These are phyloP conservation scores for Ellobium chinense DNA, from an alignment of 2,888 invertebrate species.

Conservation along the genomic window DNA sequence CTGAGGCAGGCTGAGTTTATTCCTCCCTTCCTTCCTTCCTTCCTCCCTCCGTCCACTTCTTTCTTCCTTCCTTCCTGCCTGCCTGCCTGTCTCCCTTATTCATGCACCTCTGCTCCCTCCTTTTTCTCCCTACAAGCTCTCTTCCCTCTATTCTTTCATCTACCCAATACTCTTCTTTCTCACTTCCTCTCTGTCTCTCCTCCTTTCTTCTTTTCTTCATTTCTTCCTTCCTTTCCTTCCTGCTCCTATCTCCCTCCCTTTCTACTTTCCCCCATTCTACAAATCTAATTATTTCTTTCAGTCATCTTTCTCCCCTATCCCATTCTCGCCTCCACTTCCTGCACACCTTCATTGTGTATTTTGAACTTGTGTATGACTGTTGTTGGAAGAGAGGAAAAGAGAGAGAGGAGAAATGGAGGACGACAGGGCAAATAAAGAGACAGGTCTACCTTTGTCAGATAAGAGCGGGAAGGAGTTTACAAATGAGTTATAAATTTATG, in stretches of 20 bases:
- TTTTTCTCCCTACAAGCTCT: neutral
- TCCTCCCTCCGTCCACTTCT: slow-evolving; percentile 29
- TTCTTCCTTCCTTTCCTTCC: neutral
- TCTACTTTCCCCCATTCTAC: neutral
- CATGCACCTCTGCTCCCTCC: neutral
- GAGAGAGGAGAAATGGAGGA: too few species aligned
- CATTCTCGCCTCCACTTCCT: neutral
- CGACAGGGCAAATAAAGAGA: too few species aligned
- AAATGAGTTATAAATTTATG: too few species aligned
- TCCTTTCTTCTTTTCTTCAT: slow-evolving; percentile 2
- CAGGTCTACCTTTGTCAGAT: too few species aligned
- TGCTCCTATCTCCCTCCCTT: neutral
- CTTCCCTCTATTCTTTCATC: slow-evolving; percentile 14
- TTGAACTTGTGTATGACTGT: too few species aligned
- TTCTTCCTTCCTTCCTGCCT: too few species aligned
- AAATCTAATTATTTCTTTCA: neutral
- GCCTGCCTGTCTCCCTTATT: slow-evolving; percentile 30
- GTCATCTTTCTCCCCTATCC: neutral
- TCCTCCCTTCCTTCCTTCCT: slow-evolving; percentile 26
- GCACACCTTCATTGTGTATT: too few species aligned
- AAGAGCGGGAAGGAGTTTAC: too few species aligned
- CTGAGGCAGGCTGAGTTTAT: too few species aligned
- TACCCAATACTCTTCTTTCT: slow-evolving; percentile 22
- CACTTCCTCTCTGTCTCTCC: slow-evolving; percentile 20
- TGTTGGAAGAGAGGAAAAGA: too few species aligned